Base-by-base conservation (phyloP, 2,113 vertebrate genomes). In the Pituophis catenifer region DNA sequence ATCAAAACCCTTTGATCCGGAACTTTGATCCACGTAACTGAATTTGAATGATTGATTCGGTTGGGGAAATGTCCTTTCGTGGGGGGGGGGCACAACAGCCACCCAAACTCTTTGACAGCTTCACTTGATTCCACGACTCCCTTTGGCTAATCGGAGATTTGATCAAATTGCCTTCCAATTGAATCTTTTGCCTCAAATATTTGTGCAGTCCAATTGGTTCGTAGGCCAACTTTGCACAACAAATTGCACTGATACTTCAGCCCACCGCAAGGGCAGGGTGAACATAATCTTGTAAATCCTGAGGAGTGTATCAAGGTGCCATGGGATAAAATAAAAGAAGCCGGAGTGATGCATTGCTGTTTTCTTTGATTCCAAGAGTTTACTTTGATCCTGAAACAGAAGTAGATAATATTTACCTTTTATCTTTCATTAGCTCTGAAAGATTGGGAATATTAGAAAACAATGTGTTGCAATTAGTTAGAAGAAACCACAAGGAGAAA, bases 401-500 rank as follows among this genome's bases (percentile, higher is more conserved):
- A 48, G 15, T 29, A 11, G 48, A 33, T 0, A 29, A 86, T n/a
- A 0, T 0, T 62, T 0, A 0, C 53, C 62, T 6, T 90, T 55
- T 5, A 15, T 53, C 33, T 70, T 75, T 50, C 10, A 21, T 12
- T 53, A 89, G 52, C 58, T 5, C 0, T 26, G 75, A 92, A 65
- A 53, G 15, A 10, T 26, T 44, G 48, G 9, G 13, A 8, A 38
- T 26, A 75, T 38, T 8, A 53, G 5, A 29, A 58, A 12, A 88
- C 19, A 55, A 55, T 10, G 52, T 0, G 52, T 85, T 92, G 90
- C 48, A 33, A 29, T 26, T 21, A 81, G 48, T 86, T 86, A 13
- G 29, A 86, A 58, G 86, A 87, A 33, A 58, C 23, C 48, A 94
- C 90, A 89, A 94, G 94, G 95, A 81, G 70, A 29, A 38, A 8